Base-by-base conservation (phyloP, 2,888 invertebrate species). In the Gastrophysa polygoni region DNA sequence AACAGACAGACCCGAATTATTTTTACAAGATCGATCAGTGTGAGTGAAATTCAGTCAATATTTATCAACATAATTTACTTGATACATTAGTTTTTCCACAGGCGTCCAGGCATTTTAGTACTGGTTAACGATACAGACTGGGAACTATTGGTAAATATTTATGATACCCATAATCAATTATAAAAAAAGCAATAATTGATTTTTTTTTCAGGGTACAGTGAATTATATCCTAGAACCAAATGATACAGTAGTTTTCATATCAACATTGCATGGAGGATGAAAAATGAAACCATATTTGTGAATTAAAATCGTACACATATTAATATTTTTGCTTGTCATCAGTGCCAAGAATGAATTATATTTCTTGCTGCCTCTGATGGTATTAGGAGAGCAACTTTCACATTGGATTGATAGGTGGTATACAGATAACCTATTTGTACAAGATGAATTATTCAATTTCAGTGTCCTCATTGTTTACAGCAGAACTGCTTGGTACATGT, bases 51-150 rank as follows among this genome's bases (percentile, higher is more conserved):
- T 46, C 14, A 46, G 11, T 54, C 6, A 34, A 5, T 18, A 18
- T 54, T 11, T 10, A 38, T 34, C 8, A 21, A 34, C 16, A 7
- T 18, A 57, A 29, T 38, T 10, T 34, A 17, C 24, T 20, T 32
- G 10, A 46, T 3, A 44, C 1, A 16, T 17, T 46, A 14, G n/a
- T 38, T 21, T 32, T 18, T 10, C 17, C 49, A 46, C 73, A 86
- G 86, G 67, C 82, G 97, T 50, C 96, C 97, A 0, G 98, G 98
- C 1, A 98, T 98, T 64, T 82, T 98, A 50, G 96, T 98, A 0
- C 82, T 98, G 1, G 87, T 98, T 7, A 98, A 98, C 77, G 97
- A 98, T 72, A 87, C 92, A 0, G 98, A 98, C 77, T 98, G 98
- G 98, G 97, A 98, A 81, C 82, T 98, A 14, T 80, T 89, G 80